Evolutionary conservation across 2,113 vertebrate species (phyloP).

Genomic region (Chitala chitala): DNA sequence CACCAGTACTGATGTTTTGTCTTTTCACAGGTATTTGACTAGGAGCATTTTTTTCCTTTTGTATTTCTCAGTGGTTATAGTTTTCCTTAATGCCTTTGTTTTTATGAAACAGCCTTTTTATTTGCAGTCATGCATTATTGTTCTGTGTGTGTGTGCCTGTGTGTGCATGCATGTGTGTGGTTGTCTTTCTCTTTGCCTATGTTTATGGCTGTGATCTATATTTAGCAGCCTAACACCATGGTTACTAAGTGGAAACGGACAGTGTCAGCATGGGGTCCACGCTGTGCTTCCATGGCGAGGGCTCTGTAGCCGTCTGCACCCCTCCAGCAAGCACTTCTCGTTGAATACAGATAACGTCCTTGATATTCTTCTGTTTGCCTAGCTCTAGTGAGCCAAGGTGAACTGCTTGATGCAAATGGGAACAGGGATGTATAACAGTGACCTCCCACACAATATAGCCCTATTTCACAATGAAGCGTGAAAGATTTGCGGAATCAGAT

Average conservation of each 20-base stretch:
- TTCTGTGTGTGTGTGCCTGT: background rate
- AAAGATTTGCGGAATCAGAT: too few relatives aligned
- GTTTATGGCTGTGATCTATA: constrained; percentile 1
- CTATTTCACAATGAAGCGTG: too few relatives aligned
- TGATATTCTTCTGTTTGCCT: background rate
- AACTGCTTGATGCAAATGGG: background rate
- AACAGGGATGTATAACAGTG: constrained; percentile 3
- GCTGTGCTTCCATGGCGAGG: background rate
- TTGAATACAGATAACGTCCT: background rate
- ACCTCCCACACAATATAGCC: background rate
- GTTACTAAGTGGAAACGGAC: background rate
- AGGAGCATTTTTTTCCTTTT: background rate
- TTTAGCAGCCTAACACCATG: constrained; percentile 8
- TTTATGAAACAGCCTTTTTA: background rate
- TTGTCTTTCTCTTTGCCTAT: background rate
- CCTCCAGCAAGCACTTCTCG: background rate
- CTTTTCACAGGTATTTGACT: background rate
- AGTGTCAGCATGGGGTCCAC: background rate
- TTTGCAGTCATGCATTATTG: background rate
- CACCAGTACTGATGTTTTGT: background rate
- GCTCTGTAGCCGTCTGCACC: background rate
- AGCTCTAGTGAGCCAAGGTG: background rate
- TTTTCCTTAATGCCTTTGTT: background rate
- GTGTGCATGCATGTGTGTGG: background rate
- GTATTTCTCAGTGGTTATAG: background rate